Conservation (phyloP, 2,797 vertebrate genomes). For the Cheirogaleus major region DNA sequence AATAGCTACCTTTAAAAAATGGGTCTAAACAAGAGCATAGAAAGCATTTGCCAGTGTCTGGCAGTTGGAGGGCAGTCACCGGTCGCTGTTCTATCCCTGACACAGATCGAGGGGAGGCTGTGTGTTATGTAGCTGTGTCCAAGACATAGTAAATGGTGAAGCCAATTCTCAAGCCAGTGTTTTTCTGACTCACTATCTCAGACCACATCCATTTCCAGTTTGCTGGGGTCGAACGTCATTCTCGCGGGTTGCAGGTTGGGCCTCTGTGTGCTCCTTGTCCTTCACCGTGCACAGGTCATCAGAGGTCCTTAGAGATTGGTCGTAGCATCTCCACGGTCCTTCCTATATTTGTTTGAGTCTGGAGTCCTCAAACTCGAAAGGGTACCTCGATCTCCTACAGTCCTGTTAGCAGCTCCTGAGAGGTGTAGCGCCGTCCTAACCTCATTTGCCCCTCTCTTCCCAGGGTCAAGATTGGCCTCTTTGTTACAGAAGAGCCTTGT, state of each 20-base stretch:
- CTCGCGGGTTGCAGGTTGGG: rapidly evolving
- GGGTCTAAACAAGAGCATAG: not conserved
- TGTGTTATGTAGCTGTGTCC: not conserved
- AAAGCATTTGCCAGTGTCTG: not conserved
- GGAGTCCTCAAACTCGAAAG: not conserved
- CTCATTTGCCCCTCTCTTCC: not conserved
- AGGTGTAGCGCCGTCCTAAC: not conserved
- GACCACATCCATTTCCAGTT: not conserved
- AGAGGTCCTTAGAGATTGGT: not conserved
- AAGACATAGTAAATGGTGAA: not conserved
- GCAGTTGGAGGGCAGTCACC: not conserved
- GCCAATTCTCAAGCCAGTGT: not conserved
- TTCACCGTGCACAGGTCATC: not conserved
- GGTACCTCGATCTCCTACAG: not conserved
- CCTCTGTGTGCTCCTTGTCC: not conserved
- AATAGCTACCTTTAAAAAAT: not conserved
- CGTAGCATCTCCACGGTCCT: not conserved
- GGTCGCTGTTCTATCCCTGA: not conserved
- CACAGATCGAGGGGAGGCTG: not conserved
- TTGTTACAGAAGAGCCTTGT: not conserved
- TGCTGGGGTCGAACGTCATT: not conserved
- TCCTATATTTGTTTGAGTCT: not conserved
- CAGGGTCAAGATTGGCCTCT: not conserved
- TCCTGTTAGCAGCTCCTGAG: not conserved
- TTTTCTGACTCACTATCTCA: not conserved